Evolutionary conservation across 2,888 invertebrate genomes (phyloP), one percentile per base, ranked within the genome.

Genomic region (Dendrolimus pini): DNA sequence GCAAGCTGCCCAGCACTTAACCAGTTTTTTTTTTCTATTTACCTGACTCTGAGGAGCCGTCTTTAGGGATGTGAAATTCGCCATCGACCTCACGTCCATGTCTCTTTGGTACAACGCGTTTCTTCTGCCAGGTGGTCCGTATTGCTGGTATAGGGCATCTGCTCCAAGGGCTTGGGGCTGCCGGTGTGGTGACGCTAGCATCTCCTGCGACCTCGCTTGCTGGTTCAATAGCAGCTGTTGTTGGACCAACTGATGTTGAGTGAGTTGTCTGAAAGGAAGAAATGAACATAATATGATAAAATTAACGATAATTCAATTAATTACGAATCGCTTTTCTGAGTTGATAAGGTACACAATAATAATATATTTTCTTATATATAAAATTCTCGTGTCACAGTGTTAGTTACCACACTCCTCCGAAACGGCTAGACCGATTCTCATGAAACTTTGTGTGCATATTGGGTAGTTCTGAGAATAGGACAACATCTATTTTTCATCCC

Each of bases 201-300:
- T 89, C 75, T 93, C 93, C 63, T 93, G 93, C 7, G 93, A 92
- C 65, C 93, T 83, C 6, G 91, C 87, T 66, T 91, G 91, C 57
- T 89, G 90, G 61, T 78, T 90, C 56, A 91, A 70, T 63, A 91
- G 74, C 77, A 92, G 82, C 61, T 92, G 92, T 56, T 92, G 91
- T 58, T 91, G 91, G 1, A 82, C 82, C 64, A 87, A 80, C 60
- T 91, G 91, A 59, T 92, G 91, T 64, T 91, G 89, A 70, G 88
- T 82, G 61, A 89, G 62, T 70, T 85, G 89, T 58, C 89, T 89
- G 79, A 3, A 68, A 68, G 60, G 13, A 52, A 30, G 18, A 55
- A 52, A 13, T 59, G 56, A 13, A 41, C n/a, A 55, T 53, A 9
- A 30, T 30, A 30, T 30, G 6, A 30, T 30, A 30, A 30, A 30